phyloP scores from a whole-genome alignment of 2,113 vertebrate species.

The Scartelaos histophorus region DNA sequence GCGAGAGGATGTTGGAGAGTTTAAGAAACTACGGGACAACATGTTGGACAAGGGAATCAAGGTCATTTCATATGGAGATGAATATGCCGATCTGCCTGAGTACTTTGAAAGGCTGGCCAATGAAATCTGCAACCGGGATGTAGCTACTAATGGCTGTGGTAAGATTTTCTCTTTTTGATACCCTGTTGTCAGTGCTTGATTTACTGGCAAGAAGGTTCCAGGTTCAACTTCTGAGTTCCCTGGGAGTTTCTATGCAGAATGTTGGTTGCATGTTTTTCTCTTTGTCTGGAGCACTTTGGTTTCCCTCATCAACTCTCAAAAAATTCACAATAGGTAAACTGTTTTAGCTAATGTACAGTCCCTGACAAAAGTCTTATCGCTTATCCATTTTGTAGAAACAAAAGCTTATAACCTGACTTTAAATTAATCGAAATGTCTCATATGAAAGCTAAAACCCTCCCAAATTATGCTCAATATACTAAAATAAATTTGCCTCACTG shows the following conservation, averaged over 20 bases:
- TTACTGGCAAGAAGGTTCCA: no score
- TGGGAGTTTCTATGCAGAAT: no score
- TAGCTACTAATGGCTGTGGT: constrained; percentile 69
- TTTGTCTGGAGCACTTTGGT: background rate
- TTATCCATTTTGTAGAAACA: no score
- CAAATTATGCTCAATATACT: no score
- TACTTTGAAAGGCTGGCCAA: constrained; percentile 89
- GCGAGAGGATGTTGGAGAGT: constrained; percentile 90
- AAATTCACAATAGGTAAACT: no score
- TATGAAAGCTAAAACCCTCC: no score
- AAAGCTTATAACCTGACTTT: no score
- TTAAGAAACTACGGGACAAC: constrained; percentile 94
- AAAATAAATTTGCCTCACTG: no score
- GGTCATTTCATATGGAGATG: constrained; percentile 92
- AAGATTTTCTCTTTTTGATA: constrained; percentile 20
- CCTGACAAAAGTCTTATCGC: no score
- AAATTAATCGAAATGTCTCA: no score
- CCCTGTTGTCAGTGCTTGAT: background rate
- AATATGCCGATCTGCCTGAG: constrained; percentile 89
- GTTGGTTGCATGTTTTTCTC: background rate
- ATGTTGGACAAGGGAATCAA: constrained; percentile 98
- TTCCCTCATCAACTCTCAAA: background rate
- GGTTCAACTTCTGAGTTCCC: no score
- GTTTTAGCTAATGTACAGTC: no score
- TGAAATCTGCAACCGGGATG: constrained; percentile 84